Evolutionary conservation across 2,113 vertebrate species (phyloP).

Genomic region (Antechinus stuartii): DNA sequence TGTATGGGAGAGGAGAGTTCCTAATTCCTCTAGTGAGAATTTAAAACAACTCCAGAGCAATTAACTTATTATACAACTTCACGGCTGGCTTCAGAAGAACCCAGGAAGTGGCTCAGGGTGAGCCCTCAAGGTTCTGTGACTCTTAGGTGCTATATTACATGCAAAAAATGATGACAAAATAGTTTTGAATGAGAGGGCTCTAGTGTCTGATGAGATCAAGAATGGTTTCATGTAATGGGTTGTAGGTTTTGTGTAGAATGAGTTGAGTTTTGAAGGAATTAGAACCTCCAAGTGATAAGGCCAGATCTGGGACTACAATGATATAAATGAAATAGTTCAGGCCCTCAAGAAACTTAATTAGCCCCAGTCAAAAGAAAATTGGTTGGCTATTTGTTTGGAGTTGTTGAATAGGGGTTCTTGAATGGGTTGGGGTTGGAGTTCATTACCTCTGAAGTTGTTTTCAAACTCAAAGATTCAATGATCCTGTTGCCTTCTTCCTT

Average conservation of each 20-base stretch:
- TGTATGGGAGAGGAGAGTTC: too few species aligned
- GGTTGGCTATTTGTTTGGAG: too few species aligned
- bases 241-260: too few species aligned
- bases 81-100: too few species aligned
- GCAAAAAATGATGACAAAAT: neutral
- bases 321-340: neutral
- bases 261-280: neutral
- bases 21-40: too few species aligned
- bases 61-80: neutral
- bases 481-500: neutral
- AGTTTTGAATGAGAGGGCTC: neutral
- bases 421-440: neutral
- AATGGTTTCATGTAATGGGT: neutral
- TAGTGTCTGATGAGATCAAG: neutral
- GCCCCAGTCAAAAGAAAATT: neutral
- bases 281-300: neutral
- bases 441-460: neutral
- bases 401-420: neutral
- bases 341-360: neutral
- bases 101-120: neutral
- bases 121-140: neutral
- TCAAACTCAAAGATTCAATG: neutral
- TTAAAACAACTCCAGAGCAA: neutral
- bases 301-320: neutral
- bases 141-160: neutral